Base-by-base conservation (phyloP, 2,888 invertebrate species). In the Sialis fuliginosa region DNA sequence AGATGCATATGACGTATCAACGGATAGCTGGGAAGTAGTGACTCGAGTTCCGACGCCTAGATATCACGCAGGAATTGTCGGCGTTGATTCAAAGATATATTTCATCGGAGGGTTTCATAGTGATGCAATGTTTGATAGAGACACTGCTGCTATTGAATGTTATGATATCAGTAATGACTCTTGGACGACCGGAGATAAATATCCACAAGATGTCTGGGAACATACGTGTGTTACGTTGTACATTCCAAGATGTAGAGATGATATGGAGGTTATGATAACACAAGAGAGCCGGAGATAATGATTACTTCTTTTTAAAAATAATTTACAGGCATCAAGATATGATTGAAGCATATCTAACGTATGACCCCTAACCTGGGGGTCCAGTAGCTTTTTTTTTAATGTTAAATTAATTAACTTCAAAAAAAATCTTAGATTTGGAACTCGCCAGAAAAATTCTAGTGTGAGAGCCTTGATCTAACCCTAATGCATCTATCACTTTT, bases 201-300 rank as follows among this genome's bases (percentile, higher is more conserved):
- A 77, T 57, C 75, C 78, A 0, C 74, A 76, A 54, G 76, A 79
- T 55, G 72, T 79, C 48, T 82, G 81, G 81, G 81, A 81, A 57
- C 80, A 81, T 54, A 72, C 74, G 1, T 77, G 78, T 57, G 77
- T 75, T 42, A 71, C 75, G 32, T 63, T 82, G 48, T 80, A 77
- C 59, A 72, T 81, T 54, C 81, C 81, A 40, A 72, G 72, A 48
- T 67, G 66, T 50, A 56, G 70, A 48, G 68, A 70, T 52, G 69
- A 69, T 52, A 67, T 69, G 65, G 69, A 69, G 52, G 69, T 70
- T 6, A 56, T 66, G 54, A 22, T 22, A 2, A 22, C 22, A 22
- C 22, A 22, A 22, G 22, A 22, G 22, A 22, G 22, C 22, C 22
- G 22, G 22, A 22, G 22, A 22, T 22, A 22, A 22, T 22, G 22